Base-by-base conservation (phyloP, 2,888 invertebrate species). In the Stratiomys singularior region DNA sequence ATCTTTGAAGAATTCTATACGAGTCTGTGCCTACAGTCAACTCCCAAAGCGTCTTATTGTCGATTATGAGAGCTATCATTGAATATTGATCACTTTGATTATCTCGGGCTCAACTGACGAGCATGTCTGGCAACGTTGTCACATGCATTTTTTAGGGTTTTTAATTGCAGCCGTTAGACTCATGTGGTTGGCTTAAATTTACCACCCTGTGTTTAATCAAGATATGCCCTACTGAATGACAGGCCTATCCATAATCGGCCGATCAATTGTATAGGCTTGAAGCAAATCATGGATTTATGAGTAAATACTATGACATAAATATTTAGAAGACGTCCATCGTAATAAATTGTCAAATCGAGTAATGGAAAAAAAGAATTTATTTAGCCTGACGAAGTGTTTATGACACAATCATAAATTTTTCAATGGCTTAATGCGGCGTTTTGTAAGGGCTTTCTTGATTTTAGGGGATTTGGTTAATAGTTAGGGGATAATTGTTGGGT, bases 151-250 rank as follows among this genome's bases (percentile, higher is more conserved):
- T 52, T 52, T 15, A 5, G 15, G 15, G 15, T 52, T 37, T 52
- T 13, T 5, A 52, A 9, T 52, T 52, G 52, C 3, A 9, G 18
- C 37, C 52, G 52, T 4, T 18, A 13, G 52, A 52, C 18, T 9
- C 52, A 52, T 37, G 7, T 9, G 15, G 15, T 52, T 13, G 52
- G 15, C 4, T 18, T 5, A 37, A 37, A 37, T 37, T 37, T 37
- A 37, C 52, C 52, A 52, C 52, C 52, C 52, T 52, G 52, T 52
- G 52, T 52, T 52, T 52, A 52, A 52, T 52, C 52, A 52, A 52
- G 52, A 52, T 52, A 52, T 52, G 52, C 52, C 52, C 52, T 52
- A 52, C 52, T 52, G 52, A 52, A 52, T 52, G 52, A 52, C 52
- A 52, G 52, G 37, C 37, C 37, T 9, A 37, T 5, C 37, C 9